Conservation (phyloP, 2,888 invertebrate species). For the Eupsilia transversa region DNA sequence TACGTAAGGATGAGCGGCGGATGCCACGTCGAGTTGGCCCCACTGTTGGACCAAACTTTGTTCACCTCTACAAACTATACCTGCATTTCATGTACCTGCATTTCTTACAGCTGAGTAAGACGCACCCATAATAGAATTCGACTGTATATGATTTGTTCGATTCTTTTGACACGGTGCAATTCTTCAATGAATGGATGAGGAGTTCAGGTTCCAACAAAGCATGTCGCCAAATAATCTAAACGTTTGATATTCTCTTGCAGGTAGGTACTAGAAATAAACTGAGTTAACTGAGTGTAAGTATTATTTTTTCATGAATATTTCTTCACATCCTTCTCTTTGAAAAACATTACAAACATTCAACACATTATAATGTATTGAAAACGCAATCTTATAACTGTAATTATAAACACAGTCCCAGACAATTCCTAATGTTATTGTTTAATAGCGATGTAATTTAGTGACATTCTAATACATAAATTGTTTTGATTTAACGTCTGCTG, state of each 20-base stretch:
- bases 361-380: slow-evolving; percentile 1
- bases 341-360: slow-evolving; percentile 9
- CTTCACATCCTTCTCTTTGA: not conserved
- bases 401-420: slow-evolving; percentile 62
- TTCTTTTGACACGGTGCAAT: slow-evolving; percentile 44
- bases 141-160: slow-evolving; percentile 40
- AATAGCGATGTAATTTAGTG: slow-evolving; percentile 72
- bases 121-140: slow-evolving; percentile 58
- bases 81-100: slow-evolving; percentile 62
- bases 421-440: slow-evolving; percentile 71
- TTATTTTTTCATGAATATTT: slow-evolving; percentile 2
- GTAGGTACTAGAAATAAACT: slow-evolving; percentile 22
- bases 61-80: slow-evolving; percentile 61
- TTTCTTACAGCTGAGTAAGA: slow-evolving; percentile 64
- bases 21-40: slow-evolving; percentile 75
- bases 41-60: slow-evolving; percentile 70
- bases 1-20: slow-evolving; percentile 84
- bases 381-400: slow-evolving; percentile 28
- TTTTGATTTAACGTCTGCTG: slow-evolving; percentile 79
- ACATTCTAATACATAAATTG: slow-evolving; percentile 79
- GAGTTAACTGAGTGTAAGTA: not conserved
- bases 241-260: slow-evolving; percentile 28
- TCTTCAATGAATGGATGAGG: slow-evolving; percentile 47
- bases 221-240: slow-evolving; percentile 12
- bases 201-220: slow-evolving; percentile 44